phyloP scores from a whole-genome alignment of 2,113 vertebrate species.

The Scomber colias region DNA sequence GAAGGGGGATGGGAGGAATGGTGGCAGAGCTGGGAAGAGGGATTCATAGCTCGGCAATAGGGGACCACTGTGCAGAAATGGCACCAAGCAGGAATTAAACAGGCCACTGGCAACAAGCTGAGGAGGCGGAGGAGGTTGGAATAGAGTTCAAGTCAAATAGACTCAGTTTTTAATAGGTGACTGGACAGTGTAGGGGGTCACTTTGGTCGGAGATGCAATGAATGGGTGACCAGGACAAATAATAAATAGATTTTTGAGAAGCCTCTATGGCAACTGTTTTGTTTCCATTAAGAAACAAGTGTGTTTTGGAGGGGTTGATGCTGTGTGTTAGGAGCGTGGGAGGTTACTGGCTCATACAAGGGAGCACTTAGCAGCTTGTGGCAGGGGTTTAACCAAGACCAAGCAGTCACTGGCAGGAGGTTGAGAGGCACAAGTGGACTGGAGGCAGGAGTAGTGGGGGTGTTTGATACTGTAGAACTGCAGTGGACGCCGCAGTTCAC shows the following conservation, averaged over 20 bases:
- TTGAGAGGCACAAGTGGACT: constrained; percentile 8
- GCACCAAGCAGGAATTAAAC: constrained; percentile 67
- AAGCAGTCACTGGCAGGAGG: constrained; percentile 26
- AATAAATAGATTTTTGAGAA: constrained; percentile 39
- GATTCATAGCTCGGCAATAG: constrained; percentile 56
- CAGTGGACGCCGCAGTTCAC: neutral
- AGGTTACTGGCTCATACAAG: constrained; percentile 42
- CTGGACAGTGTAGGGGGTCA: constrained; percentile 22
- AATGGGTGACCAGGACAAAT: constrained; percentile 46
- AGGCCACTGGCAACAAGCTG: constrained; percentile 63
- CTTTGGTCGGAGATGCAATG: constrained; percentile 19
- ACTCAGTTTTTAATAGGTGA: constrained; percentile 36
- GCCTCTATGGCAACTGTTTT: constrained; percentile 36
- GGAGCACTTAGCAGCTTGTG: constrained; percentile 35
- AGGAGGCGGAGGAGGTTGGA: constrained; percentile 56
- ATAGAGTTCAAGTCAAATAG: constrained; percentile 55
- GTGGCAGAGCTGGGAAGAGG: constrained; percentile 24
- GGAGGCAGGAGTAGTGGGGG: neutral
- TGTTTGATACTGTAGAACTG: neutral
- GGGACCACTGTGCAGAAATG: constrained; percentile 64
- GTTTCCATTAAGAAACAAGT: constrained; percentile 28
- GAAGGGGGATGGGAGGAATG: constrained; percentile 9
- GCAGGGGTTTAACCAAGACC: constrained; percentile 23
- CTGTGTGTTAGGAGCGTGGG: constrained; percentile 30
- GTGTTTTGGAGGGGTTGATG: constrained; percentile 32